These are phyloP conservation scores for Timandra comae DNA, from an alignment of 2,888 invertebrate genomes.

Conservation along the genomic window DNA sequence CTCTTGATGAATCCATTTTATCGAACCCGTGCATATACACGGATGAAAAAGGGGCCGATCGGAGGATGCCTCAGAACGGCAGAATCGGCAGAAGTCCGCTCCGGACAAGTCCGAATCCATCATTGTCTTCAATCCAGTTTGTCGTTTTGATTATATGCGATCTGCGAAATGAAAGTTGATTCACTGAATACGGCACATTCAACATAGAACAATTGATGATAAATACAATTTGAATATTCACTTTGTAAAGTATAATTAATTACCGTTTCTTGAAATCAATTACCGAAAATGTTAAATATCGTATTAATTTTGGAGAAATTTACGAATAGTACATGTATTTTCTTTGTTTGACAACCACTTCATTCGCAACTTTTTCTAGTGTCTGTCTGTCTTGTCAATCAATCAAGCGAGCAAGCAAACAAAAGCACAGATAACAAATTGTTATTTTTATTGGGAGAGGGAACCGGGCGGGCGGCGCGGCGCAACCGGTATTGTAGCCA, in stretches of 20 bases:
- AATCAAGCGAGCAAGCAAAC: no score
- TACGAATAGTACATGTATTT: conserved; percentile 29
- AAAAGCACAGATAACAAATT: no score
- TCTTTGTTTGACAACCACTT: conserved; percentile 61
- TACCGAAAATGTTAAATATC: conserved; percentile 14
- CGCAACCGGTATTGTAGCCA: no score
- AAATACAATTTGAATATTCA: no score
- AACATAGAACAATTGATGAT: no score
- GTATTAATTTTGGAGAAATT: conserved; percentile 40
- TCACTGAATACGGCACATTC: conserved; percentile 3
- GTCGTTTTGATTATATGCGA: conserved; percentile 46
- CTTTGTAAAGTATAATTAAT: no score
- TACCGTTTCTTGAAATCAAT: conserved; percentile 36
- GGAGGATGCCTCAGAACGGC: conserved; percentile 93
- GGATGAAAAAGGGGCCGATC: conserved; percentile 98
- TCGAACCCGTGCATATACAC: conserved; percentile 99
- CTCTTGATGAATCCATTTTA: conserved; percentile 99
- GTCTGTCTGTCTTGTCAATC: no score
- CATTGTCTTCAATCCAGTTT: conserved; percentile 66
- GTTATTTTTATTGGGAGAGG: no score
- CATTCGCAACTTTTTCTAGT: no score
- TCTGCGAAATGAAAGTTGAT: conserved; percentile 43
- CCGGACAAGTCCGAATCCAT: conserved; percentile 74
- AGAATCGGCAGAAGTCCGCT: conserved; percentile 97
- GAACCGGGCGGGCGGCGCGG: no score